These are phyloP conservation scores for Callocephalon fimbriatum DNA, from an alignment of 2,113 vertebrate species.

Conservation along the genomic window DNA sequence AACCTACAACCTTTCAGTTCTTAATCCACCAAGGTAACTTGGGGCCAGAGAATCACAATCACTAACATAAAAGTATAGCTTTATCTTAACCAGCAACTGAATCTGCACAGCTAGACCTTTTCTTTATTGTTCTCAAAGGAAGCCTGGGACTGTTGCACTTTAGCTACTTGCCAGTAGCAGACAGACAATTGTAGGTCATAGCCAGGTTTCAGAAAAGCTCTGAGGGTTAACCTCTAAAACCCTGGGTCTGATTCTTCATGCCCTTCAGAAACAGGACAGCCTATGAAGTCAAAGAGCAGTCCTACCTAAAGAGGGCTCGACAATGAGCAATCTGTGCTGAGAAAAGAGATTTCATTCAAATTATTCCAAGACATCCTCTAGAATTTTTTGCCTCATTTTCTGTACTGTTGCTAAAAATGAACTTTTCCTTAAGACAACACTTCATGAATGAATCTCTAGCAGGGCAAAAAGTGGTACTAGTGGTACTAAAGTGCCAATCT, in stretches of 20 bases:
- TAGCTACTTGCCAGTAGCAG: slow-evolving; percentile 14
- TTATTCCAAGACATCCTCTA: neutral
- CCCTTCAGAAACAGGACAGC: neutral
- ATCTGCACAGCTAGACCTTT: neutral
- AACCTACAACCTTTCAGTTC: neutral
- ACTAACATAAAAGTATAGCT: neutral
- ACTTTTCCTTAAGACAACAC: neutral
- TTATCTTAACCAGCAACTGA: neutral
- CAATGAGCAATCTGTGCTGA: neutral
- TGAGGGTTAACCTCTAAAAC: neutral
- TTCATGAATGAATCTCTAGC: neutral
- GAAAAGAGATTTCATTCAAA: neutral
- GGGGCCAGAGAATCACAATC: neutral
- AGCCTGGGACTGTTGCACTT: slow-evolving; percentile 32
- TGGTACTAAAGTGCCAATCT: neutral
- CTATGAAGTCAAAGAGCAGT: neutral
- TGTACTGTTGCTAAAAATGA: neutral
- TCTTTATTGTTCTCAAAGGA: neutral
- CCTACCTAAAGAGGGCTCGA: neutral
- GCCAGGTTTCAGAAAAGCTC: neutral
- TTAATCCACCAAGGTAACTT: neutral
- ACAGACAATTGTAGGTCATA: neutral
- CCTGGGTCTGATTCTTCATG: neutral
- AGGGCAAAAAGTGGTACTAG: slow-evolving; percentile 4
- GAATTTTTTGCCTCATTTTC: neutral